Percentiles rank a stretch among this genome's conserved stretches.
Evolutionary conservation across 2,888 invertebrate genomes (phyloP).

Genomic region (Dicycla oo): DNA sequence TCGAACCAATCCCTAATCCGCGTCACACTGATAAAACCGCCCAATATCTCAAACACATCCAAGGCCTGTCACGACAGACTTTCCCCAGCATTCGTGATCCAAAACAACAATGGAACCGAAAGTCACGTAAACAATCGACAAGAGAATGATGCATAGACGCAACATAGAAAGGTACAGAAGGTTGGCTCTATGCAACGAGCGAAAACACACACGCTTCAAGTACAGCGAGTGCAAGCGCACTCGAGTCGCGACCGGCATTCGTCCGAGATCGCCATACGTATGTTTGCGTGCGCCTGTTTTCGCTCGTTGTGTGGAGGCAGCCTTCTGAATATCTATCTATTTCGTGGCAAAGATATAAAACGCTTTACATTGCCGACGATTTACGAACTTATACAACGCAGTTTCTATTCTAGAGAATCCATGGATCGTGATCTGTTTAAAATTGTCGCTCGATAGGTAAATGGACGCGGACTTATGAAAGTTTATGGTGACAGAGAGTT

Average conservation of each 20-base stretch:
- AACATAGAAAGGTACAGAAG: constrained; percentile 21
- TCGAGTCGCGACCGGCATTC: background rate
- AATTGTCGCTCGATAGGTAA: constrained; percentile 59
- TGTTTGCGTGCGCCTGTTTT: background rate
- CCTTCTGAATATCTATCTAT: constrained; percentile 14
- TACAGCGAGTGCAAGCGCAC: background rate
- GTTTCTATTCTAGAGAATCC: constrained; percentile 47
- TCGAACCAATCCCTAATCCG: constrained; percentile 8
- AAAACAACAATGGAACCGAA: constrained; percentile 57
- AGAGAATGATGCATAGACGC: constrained; percentile 47
- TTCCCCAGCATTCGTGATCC: constrained; percentile 58
- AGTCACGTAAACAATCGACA: constrained; percentile 59
- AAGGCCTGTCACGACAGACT: constrained; percentile 52
- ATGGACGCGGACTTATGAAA: constrained; percentile 50
- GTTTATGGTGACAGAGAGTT: constrained; percentile 58
- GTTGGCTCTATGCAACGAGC: background rate
- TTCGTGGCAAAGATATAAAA: background rate
- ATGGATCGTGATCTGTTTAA: constrained; percentile 66
- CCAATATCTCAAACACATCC: constrained; percentile 54
- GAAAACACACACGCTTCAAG: background rate
- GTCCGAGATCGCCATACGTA: background rate
- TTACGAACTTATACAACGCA: constrained; percentile 50
- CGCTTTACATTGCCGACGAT: constrained; percentile 55
- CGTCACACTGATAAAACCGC: constrained; percentile 27
- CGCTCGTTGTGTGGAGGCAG: background rate